phyloP scores from a whole-genome alignment of 2,797 vertebrate genomes.

The Sarcophilus harrisii region DNA sequence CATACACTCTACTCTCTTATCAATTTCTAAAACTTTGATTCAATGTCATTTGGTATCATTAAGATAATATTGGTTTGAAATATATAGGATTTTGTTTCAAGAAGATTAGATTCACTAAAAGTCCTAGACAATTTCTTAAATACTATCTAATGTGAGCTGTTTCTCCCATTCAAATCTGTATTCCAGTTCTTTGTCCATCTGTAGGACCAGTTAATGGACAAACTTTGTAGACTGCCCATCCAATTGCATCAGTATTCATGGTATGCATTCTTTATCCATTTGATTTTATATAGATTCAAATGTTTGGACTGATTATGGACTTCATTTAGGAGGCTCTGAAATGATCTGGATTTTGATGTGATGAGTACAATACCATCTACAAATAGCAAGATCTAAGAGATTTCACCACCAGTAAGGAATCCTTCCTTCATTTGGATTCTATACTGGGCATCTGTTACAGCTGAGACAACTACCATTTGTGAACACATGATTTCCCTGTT shows the following conservation, averaged over 20 bases:
- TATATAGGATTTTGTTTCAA: background rate
- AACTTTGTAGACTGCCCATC: background rate
- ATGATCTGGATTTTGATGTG: background rate
- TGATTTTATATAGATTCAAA: background rate
- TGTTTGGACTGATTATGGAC: background rate
- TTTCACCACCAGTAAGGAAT: background rate
- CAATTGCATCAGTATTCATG: background rate
- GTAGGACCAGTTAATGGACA: background rate
- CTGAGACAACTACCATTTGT: background rate
- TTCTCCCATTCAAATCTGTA: background rate
- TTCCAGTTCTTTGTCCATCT: background rate
- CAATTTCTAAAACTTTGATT: background rate
- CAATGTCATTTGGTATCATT: background rate
- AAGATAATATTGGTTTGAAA: background rate
- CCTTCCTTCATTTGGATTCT: background rate
- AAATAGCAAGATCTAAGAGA: background rate
- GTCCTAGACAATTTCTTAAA: background rate
- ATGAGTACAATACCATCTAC: background rate
- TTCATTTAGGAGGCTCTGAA: background rate
- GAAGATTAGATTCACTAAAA: background rate
- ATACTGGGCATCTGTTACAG: background rate
- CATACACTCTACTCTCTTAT: background rate
- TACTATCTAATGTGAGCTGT: background rate
- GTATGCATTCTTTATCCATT: background rate
- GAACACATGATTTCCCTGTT: background rate